Percentiles rank a stretch among this genome's conserved stretches.
Conservation (phyloP, 2,888 invertebrate species). For the Lordiphosa fenestrarum region DNA sequence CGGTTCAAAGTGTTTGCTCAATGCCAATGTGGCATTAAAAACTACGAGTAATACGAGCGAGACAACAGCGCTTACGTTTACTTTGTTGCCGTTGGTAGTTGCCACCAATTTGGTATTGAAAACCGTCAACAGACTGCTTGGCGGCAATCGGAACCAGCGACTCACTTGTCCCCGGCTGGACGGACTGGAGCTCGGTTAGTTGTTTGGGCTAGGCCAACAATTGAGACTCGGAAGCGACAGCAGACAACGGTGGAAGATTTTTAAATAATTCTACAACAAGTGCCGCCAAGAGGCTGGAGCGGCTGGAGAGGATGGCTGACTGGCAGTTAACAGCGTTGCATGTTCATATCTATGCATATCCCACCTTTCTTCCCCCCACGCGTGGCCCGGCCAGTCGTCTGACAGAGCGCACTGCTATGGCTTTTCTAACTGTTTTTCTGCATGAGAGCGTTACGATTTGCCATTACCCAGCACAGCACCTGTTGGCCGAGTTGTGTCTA, state of each 20-base stretch:
- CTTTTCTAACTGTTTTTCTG: constrained; percentile 69
- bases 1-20: constrained; percentile 61
- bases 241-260: constrained; percentile 35
- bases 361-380: constrained; percentile 27
- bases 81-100: constrained; percentile 43
- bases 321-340: constrained; percentile 30
- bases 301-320: constrained; percentile 10
- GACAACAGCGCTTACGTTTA: constrained; percentile 38
- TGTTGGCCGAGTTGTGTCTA: constrained; percentile 25
- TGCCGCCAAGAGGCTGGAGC: constrained; percentile 19
- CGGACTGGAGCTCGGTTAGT: constrained; percentile 28
- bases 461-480: constrained; percentile 33
- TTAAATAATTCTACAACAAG: constrained; percentile 41
- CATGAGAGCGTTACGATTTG: constrained; percentile 50
- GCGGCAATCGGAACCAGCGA: constrained; percentile 30
- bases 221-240: constrained; percentile 48
- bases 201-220: constrained; percentile 58
- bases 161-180: constrained; percentile 15
- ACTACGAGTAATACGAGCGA: constrained; percentile 50
- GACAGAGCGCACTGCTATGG: constrained; percentile 51
- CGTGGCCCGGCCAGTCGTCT: constrained; percentile 47
- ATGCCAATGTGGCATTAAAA: constrained; percentile 71
- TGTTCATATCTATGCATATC: constrained; percentile 24
- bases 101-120: constrained; percentile 70
- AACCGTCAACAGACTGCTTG: constrained; percentile 55